Base-by-base conservation (phyloP, 2,888 invertebrate species). In the Eumacrocentrus americanus region DNA sequence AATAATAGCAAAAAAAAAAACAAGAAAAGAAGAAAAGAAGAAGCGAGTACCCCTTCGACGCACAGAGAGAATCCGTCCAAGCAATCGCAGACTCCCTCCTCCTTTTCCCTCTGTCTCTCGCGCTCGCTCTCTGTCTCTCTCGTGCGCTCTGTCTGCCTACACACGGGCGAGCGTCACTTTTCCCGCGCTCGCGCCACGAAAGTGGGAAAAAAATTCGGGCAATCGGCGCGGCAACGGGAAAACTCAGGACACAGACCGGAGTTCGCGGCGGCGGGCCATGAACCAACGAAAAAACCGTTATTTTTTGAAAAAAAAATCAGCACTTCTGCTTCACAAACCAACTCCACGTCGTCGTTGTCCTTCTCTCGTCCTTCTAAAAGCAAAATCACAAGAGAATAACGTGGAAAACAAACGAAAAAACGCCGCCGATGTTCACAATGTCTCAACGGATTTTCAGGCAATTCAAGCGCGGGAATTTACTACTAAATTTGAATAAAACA, bases 101-200 rank as follows among this genome's bases (percentile, higher is more conserved):
- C 6, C 29, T 40, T 44, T 22, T 14, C 12, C 46, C 9, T 35
- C 12, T 55, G 7, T 11, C 20, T 38, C 12, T 38, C 23, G 16
- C 44, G 20, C 44, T 5, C 40, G 29, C 14, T 29, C 23, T 20
- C 11, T 37, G 5, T 40, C 38, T 46, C 42, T 29, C 23, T 20
- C 37, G 5, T 20, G 40, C 25, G 16, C 38, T 44, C 18, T 23
- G 23, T 22, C 29, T 37, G 14, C 22, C 9, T 20, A 38, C 16
- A 23, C 22, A 35, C 18, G 18, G 29, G 35, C 12, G 23, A 55
- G 35, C 44, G 51, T 60, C 60, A 60, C 57, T 57, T 61, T 61
- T 61, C 61, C 57, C 61, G 61, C 61, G 57, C 61, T 60, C 60
- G 54, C 60, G 37, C 20, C 18, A 16, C 54, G 14, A 40, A 50